Conservation (phyloP, 2,888 invertebrate species). For the Hypercompe scribonia region DNA sequence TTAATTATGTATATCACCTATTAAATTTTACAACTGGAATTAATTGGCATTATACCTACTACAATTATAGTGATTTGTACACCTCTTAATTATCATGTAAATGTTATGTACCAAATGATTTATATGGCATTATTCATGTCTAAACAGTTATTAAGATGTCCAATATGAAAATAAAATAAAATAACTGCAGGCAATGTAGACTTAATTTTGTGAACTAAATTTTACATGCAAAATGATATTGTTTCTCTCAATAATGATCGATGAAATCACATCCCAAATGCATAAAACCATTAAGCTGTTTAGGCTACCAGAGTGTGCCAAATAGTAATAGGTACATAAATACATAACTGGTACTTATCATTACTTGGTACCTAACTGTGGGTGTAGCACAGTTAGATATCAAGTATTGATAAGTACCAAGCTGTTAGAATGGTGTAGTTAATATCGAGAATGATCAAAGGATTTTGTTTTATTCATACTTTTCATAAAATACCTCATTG, state of each 20-base stretch:
- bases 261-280: too few species aligned
- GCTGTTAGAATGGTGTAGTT: too few species aligned
- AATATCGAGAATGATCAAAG: neutral
- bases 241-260: too few species aligned
- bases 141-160: neutral
- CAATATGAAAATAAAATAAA: neutral
- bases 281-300: too few species aligned
- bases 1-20: neutral
- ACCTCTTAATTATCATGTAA: neutral
- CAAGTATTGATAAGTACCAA: too few species aligned
- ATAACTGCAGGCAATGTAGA: neutral
- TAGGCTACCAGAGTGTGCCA: neutral
- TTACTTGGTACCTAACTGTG: too few species aligned
- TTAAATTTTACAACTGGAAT: neutral
- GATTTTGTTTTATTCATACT: neutral
- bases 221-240: too few species aligned
- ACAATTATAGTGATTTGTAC: neutral
- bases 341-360: too few species aligned
- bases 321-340: too few species aligned
- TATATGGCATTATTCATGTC: neutral
- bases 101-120: neutral
- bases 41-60: neutral
- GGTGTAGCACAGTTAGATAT: neutral
- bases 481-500: too few species aligned
- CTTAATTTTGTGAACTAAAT: too few species aligned